Base-by-base conservation (phyloP, 2,888 invertebrate genomes). In the Drosophila austrosaltans region DNA sequence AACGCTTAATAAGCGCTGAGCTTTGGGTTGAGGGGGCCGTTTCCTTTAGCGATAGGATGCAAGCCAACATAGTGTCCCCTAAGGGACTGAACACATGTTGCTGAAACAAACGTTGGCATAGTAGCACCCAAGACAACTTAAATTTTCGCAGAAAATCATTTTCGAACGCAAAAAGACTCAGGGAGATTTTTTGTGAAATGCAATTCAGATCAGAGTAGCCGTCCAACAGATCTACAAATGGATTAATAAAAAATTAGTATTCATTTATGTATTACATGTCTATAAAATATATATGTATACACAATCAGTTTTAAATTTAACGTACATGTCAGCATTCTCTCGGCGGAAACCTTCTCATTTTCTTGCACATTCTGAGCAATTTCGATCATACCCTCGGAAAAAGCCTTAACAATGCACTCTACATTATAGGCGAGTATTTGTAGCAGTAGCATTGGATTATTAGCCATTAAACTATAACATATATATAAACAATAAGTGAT, bases 31-130 rank as follows among this genome's bases (percentile, higher is more conserved):
- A 86, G 30, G 90, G 74, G 32, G 90, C 91, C 36, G 89, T 85
- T 67, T 91, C 90, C 76, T 92, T 92, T 20, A 92, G 72, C 87
- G 94, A 93, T 66, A 93, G 92, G 71, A 94, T 93, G 79, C 94
- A 93, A 42, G 93, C 92, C 66, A 94, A 93, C 82, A 94, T 93
- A 76, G 93, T 93, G 78, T 93, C 93, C 79, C 94, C 93, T 66
- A 94, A 92, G 56, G 94, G 94, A 58, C 93, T 86, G 81, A 93
- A 92, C 69, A 92, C 92, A 82, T 91, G 92, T 69, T 92, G 91
- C 71, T 95, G 95, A 92, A 95, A 95, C 79, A 96, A 93, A 77
- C 95, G 94, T 88, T 95, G 95, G 90, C 95, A 95, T 74, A 95
- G 93, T 80, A 94, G 92, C 82, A 94, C 94, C 96, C 96, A 96